Evolutionary conservation across 1,140 invertebrate species (phyloP), one percentile per base, ranked within the genome.

Genomic region (Magallana gigas): DNA sequence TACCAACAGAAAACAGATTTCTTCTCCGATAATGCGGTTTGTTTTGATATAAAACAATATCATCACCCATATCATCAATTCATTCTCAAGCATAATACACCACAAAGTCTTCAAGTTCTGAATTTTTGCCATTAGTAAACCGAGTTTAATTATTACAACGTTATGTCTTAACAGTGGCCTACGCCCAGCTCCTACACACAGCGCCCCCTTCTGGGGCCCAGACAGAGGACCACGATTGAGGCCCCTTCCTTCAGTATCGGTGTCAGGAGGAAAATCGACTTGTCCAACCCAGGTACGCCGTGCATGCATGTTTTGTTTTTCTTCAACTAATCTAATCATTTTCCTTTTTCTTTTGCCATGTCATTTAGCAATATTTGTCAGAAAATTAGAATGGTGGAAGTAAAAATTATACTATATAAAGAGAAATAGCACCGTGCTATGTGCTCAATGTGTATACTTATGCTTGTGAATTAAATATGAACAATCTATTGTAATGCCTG

Each of bases 1-100:
- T 93, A 91, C 90, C 87, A 86, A 36, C 89, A 89, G 18, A 93
- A 93, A 84, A 89, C 89, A 8, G 92, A 93, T 60, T 93, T 92
- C 81, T 85, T 80, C 36, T 88, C 88, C 18, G 93, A 93, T 56
- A 87, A 85, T 14, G 48, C 84, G 85, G 93, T 93, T 83, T 89
- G 90, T 89, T 58, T 12, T 8, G 6, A 48, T 4, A 48, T 4
- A 48, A 48, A 5, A 48, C 23, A 23, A 23, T 23, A 23, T 23
- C 23, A 48, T 4, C 36, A 2, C 1, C 36, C 36, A 48, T 48
- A 48, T 5, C 36, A 48, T 48, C 36, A 48, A 4, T 48, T 48
- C 36, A 48, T 4, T 48, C 36, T 48, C 36, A 48, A 48, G 5
- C 36, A 48, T 4, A 48, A 48, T 5, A 48, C 5, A 48, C 36